Evolutionary conservation across 2,888 invertebrate genomes (phyloP).

Genomic region (Cremastobaeus sp.): DNA sequence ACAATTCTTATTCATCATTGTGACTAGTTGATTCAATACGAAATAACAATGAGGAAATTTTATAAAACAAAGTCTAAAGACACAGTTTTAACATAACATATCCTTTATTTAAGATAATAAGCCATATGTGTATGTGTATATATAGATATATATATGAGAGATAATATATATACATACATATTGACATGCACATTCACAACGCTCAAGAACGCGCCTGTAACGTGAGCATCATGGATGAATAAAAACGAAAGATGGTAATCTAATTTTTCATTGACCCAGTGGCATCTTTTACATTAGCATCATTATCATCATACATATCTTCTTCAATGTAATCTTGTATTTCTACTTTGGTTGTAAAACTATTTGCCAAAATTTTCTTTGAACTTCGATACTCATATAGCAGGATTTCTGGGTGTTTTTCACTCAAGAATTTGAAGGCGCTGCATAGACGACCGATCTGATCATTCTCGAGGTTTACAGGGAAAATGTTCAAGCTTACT

Average conservation of each 20-base stretch:
- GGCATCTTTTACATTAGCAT: too few relatives aligned
- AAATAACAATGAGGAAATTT: constrained; percentile 20
- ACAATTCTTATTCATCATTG: too few relatives aligned
- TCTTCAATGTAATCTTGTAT: constrained; percentile 48
- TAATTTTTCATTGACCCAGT: constrained; percentile 1
- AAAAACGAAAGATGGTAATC: constrained; percentile 63
- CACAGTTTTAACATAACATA: constrained; percentile 68
- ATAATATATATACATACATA: constrained; percentile 61
- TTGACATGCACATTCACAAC: constrained; percentile 31
- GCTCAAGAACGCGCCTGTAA: constrained; percentile 51
- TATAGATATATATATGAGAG: constrained; percentile 35
- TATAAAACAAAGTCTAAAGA: constrained; percentile 30
- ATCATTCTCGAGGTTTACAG: constrained; percentile 86
- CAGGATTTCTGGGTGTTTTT: constrained; percentile 83
- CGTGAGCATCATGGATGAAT: constrained; percentile 64
- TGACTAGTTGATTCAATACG: constrained; percentile 36
- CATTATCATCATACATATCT: constrained; percentile 23
- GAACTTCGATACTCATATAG: constrained; percentile 85
- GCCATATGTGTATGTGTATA: constrained; percentile 64
- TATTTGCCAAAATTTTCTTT: constrained; percentile 64
- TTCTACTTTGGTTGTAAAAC: constrained; percentile 45
- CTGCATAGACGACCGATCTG: constrained; percentile 88
- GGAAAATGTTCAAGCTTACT: constrained; percentile 84
- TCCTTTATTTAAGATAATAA: constrained; percentile 67
- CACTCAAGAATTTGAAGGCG: constrained; percentile 86